Evolutionary conservation across 1,140 invertebrate species (phyloP).

Genomic region (Drosophila yakuba): DNA sequence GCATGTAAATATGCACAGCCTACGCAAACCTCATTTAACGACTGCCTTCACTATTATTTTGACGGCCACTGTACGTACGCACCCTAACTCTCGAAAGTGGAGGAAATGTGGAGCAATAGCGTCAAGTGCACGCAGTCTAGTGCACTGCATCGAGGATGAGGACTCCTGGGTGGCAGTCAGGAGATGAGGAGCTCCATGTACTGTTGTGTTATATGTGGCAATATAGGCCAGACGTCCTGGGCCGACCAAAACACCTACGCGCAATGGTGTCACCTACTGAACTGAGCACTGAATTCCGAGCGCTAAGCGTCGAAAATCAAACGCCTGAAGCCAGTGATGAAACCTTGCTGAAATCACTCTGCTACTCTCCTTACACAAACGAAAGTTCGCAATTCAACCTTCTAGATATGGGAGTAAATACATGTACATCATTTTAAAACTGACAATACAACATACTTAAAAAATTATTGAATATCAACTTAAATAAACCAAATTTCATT

Average conservation of each 20-base stretch:
- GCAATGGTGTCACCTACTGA: slow-evolving; percentile 77
- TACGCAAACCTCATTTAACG: background rate
- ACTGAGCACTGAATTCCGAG: slow-evolving; percentile 40
- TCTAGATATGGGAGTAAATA: too few species aligned
- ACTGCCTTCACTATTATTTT: slow-evolving; percentile 3
- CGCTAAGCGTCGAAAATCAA: slow-evolving; percentile 11
- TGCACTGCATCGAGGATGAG: slow-evolving; percentile 50
- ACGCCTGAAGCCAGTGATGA: slow-evolving; percentile 23
- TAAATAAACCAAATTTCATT: too few species aligned
- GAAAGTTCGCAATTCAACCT: too few species aligned
- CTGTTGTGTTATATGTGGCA: slow-evolving; percentile 1
- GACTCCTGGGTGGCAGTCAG: slow-evolving; percentile 21
- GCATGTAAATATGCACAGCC: too few species aligned
- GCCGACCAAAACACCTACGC: slow-evolving; percentile 38
- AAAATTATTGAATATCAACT: too few species aligned
- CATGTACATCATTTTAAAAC: too few species aligned
- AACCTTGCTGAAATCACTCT: background rate
- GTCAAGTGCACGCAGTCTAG: slow-evolving; percentile 75
- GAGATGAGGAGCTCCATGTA: background rate
- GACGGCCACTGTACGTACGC: slow-evolving; percentile 19
- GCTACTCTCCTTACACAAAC: too few species aligned
- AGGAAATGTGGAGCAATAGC: slow-evolving; percentile 76
- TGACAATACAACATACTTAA: too few species aligned
- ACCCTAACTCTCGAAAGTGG: slow-evolving; percentile 15
- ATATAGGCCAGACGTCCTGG: slow-evolving; percentile 68